Base-by-base conservation (phyloP, 1,140 invertebrate genomes). In the Calosoma granatense region DNA sequence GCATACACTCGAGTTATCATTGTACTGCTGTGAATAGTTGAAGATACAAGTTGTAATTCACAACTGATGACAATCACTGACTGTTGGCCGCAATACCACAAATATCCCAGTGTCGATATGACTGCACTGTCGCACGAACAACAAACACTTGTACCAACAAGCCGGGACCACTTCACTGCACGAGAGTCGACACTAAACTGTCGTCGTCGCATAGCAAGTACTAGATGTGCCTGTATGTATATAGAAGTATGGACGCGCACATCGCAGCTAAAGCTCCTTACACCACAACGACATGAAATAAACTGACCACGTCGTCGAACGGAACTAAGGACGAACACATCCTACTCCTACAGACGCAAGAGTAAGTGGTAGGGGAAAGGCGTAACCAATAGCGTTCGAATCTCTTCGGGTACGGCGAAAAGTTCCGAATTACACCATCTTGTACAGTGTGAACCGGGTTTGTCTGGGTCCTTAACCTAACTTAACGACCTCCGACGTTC, bases 401-500 rank as follows among this genome's bases (percentile, higher is more conserved):
- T 55, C 59, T 30, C 55, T 30, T 53, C 14, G 55, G 57, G 56
- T 60, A 43, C 56, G 56, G 22, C 60, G 60, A 60, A 21, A 54
- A 23, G 17, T 15, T 11, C 57, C 57, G 57, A 58, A 36, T 36
- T 36, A 36, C 54, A 30, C 51, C 21, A 23, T 51, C 56, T 63
- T 64, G 53, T 55, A 53, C 30, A 54, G 66, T 65, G 66, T 67
- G 61, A 66, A 64, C 58, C 57, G 59, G 63, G 61, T 56, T 61
- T 63, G 68, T 70, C 68, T 70, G 68, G 68, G 68, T 70, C 68
- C 67, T 70, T 70, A 69, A 70, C 68, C 68, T 65, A 68, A 68
- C 66, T 64, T 67, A 69, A 69, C 65, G 63, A 63, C 60, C 53
- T 58, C 53, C 36, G 55, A 55, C 60, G 58, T 61, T 58, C 39